Base-by-base conservation (phyloP, 2,113 vertebrate species). In the Pseudopodoces humilis region DNA sequence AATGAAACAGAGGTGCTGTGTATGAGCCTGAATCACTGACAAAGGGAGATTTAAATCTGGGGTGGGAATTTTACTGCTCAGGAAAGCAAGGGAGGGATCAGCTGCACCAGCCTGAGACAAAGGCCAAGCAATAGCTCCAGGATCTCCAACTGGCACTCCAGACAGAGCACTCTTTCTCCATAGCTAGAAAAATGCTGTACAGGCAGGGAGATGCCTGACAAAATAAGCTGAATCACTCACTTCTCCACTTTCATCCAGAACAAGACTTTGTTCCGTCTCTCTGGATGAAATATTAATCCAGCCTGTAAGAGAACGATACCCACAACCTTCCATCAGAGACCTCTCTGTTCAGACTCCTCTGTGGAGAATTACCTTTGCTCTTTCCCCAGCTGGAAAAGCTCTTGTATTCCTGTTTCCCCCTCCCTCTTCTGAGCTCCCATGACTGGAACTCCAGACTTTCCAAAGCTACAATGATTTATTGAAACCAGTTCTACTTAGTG, bases 391-490 rank as follows among this genome's bases (percentile, higher is more conserved):
- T 83, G 86, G 46, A 80, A 81, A 92, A 92, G 80, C 59, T 64
- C 85, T 55, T 13, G 2, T n/a, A 83, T 56, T 89, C 52, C 62
- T 39, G 3, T 43, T 81, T 65, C 56, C 25, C 46, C 35, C 55
- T 72, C 72, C 18, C n/a, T 74, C 64, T 65, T 39, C 46, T 27
- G 63, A 68, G 50, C 27, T 80, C 65, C 88, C 74, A 83, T 22
- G 68, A 41, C 76, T 78, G 78, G 46, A 82, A 87, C 64, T 87
- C 78, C 74, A 81, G 69, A 56, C 50, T 77, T 92, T 52, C 67
- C 92, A 89, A 91, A 89, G 95, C 74, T 85, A 58, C 56, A 64
- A 69, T 64, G 90, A 96, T 93, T 95, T 94, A 95, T 64, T 87
- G 84, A 94, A 92, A 95, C 91, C 92, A 95, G 87, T 95, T 93